These are phyloP conservation scores for Hydrozoanthus tunicans DNA, from an alignment of 64 coral and sea anemone species.

Conservation along the genomic window DNA sequence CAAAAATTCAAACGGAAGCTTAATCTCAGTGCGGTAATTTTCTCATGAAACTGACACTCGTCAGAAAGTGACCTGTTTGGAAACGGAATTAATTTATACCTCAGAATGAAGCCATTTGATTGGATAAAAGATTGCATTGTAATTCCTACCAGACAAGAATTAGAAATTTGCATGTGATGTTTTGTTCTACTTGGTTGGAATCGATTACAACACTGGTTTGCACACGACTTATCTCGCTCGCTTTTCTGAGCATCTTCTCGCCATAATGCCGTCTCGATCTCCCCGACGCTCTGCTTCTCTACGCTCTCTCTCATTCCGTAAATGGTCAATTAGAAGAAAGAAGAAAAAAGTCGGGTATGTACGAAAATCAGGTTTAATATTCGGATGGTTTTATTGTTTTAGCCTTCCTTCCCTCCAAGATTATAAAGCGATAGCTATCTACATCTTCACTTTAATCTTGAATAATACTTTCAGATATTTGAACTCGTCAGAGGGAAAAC, in stretches of 20 bases:
- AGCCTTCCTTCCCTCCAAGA: slow-evolving; percentile 18
- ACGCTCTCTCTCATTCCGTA: slow-evolving; percentile 36
- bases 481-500: background rate
- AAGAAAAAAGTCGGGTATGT: slow-evolving; percentile 44
- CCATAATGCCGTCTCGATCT: slow-evolving; percentile 35
- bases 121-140: slow-evolving; percentile 28
- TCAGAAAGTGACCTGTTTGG: background rate
- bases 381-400: slow-evolving; percentile 13
- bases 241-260: background rate
- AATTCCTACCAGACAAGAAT: slow-evolving; percentile 34
- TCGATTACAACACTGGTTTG: slow-evolving; percentile 34
- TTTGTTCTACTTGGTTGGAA: slow-evolving; percentile 45
- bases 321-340: slow-evolving; percentile 53
- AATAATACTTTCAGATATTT: slow-evolving; percentile 47
- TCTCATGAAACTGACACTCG: slow-evolving; percentile 27
- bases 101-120: slow-evolving; percentile 1
- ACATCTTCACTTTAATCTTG: slow-evolving; percentile 36
- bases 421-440: slow-evolving; percentile 30
- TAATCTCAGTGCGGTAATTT: background rate
- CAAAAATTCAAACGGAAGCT: slow-evolving; percentile 7
- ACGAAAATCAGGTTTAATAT: background rate
- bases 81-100: slow-evolving; percentile 31
- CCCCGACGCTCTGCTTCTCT: slow-evolving; percentile 27
- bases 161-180: slow-evolving; percentile 57
- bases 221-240: background rate